phyloP scores from a whole-genome alignment of 2,888 invertebrate species.

The Belgica antarctica region DNA sequence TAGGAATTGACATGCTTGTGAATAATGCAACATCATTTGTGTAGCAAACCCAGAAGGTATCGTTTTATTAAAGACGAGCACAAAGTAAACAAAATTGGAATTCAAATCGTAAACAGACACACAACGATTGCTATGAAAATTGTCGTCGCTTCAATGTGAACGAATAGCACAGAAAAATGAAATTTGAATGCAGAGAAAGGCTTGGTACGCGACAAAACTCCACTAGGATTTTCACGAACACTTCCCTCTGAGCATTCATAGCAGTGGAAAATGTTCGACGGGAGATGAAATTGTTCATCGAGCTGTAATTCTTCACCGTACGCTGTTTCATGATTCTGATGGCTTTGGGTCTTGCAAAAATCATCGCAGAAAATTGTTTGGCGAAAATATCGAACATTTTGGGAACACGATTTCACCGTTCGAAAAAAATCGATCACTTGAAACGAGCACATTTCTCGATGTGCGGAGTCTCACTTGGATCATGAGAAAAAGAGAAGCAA shows the following conservation, averaged over 20 bases:
- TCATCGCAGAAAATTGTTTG: not conserved
- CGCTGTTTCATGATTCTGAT: slow-evolving; percentile 15
- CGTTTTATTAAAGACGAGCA: slow-evolving; percentile 7
- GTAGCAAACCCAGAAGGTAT: slow-evolving; percentile 13
- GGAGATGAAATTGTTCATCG: slow-evolving; percentile 17
- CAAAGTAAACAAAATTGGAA: slow-evolving; percentile 27
- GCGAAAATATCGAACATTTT: not conserved
- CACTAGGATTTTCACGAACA: no score
- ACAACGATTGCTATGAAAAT: not conserved
- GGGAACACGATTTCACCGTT: not conserved
- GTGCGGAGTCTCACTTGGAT: not conserved
- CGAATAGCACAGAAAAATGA: not conserved
- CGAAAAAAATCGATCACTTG: not conserved
- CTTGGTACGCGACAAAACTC: no score
- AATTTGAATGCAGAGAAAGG: slow-evolving; percentile 18
- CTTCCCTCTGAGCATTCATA: no score
- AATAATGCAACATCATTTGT: slow-evolving; percentile 1
- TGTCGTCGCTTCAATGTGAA: not conserved
- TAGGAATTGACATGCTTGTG: no score
- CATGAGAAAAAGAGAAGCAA: slow-evolving; percentile 29
- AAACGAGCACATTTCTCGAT: slow-evolving; percentile 12
- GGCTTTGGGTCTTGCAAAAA: slow-evolving; percentile 1
- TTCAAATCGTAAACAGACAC: slow-evolving; percentile 25
- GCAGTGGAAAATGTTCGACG: not conserved
- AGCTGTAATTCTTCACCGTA: slow-evolving; percentile 11